These are phyloP conservation scores for Nymphicus hollandicus DNA, from an alignment of 2,113 vertebrate species.

Conservation along the genomic window DNA sequence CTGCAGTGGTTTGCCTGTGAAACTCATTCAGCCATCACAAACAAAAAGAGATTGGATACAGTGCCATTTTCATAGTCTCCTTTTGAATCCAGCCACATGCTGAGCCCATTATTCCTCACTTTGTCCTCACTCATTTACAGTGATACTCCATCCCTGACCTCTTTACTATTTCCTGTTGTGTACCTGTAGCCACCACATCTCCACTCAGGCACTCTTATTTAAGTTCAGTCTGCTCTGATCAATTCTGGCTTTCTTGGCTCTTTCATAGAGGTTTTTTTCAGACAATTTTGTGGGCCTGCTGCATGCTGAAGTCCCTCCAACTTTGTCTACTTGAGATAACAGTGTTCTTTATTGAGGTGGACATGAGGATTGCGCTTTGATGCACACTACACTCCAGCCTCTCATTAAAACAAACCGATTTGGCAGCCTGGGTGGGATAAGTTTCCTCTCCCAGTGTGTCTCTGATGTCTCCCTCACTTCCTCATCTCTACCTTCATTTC, in stretches of 20 bases:
- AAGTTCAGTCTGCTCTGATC: not conserved
- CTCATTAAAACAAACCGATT: not conserved
- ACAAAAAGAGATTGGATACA: not conserved
- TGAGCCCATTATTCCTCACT: not conserved
- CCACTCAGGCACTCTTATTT: not conserved
- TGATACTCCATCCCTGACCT: not conserved
- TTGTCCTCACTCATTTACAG: not conserved
- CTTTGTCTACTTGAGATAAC: not conserved
- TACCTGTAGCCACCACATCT: not conserved
- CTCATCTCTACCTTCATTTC: not conserved
- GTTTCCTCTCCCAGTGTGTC: not conserved
- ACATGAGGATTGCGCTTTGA: not conserved
- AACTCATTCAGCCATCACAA: not conserved
- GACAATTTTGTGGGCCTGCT: not conserved
- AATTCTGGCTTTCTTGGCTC: not conserved
- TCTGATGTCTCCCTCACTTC: not conserved
- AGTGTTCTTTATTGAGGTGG: not conserved
- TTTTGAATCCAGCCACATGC: not conserved
- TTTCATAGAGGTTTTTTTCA: not conserved
- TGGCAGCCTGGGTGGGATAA: not conserved
- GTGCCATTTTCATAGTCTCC: not conserved
- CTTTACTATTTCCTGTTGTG: not conserved
- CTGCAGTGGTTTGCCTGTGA: not conserved
- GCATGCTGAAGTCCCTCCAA: not conserved
- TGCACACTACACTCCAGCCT: not conserved